Base-by-base conservation (phyloP, 2,888 invertebrate genomes). In the Tetheella fluctuosa region DNA sequence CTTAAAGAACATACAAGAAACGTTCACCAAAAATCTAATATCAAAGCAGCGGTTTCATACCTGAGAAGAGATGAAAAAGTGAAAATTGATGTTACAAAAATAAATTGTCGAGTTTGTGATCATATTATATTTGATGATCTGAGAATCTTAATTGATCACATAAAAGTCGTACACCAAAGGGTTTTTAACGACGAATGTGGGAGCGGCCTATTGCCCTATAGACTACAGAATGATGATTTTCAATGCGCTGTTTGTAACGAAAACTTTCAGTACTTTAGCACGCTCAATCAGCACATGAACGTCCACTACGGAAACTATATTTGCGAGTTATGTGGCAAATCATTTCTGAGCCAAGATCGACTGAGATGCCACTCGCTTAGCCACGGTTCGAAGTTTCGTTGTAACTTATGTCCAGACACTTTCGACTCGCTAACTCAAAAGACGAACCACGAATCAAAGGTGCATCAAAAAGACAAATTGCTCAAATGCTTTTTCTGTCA, bases 221-320 rank as follows among this genome's bases (percentile, higher is more conserved):
- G 72, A 52, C 69, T 92, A 0, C 63, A 72, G 0, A 73, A 73
- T 0, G 80, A 84, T 8, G 59, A 52, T 0, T 87, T 80, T 58
- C 67, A 81, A 66, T 93, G 93, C 69, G 89, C 88, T 0, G 63
- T 90, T 0, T 93, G 93, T 58, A 69, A 70, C 0, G 76, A 84
- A 57, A 67, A 76, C 0, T 92, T 91, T 57, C 81, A 85, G 34
- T 92, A 90, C 60, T 93, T 91, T 57, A 83, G 87, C 5, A 92
- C 88, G 63, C 63, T 92, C 0, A 93, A 92, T 57, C 89, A 91
- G 58, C 93, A 93, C 58, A 92, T 93, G 91, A 93, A 93, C 59
- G 69, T 74, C 6, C 93, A 93, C 62, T 93, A 71, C 57, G 89
- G 88, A 0, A 80, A 77, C 59, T 91, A 88, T 34, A 79, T 92